Evolutionary conservation across 2,797 vertebrate genomes (phyloP), one percentile per base, ranked within the genome.

Genomic region (Podarcis lilfordi): DNA sequence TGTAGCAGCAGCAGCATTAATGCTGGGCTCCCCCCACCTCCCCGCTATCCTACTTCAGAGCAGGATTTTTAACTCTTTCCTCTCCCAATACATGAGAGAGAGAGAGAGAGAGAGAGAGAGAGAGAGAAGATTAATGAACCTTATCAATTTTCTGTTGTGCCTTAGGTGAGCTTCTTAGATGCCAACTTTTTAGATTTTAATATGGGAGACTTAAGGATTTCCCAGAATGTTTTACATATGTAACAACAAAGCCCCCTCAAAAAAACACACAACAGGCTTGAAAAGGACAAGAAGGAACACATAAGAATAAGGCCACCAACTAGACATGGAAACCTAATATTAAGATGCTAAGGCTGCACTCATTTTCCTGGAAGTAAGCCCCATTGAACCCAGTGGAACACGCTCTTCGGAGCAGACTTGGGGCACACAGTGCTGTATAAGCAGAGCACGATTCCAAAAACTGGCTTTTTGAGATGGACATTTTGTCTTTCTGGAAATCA

Each of bases 21-120:
- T 89, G 80, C 17, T 43, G 40, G 19, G 25, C 55, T 86, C 61
- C 66, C 35, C 66, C 66, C 43, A 61, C 43, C 50, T 84, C 91
- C 89, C 35, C 88, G 50, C 71, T 43, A 82, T 94, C 69, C 80
- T 80, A 82, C 89, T 94, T 55, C 80, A 37, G 17, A 86, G 81
- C 40, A 61, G 27, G 84, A 86, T 76, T 88, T 90, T 37, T 85
- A 77, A 55, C 69, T 86, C 68, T 72, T 93, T 92, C 55, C 92
- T 94, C 88, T 84, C 80, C 77, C 79, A 89, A 66, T 76, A 86
- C 89, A 91, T 92, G 32, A 32, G 32, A 32, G 32, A 92, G 92
- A 86, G 84, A 88, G 76, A 69, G 77, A 71, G 6, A 68, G 40
- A 37, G 43, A 93, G 93, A 86, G 84, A 88, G 76, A 74, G 75